Evolutionary conservation across 2,797 vertebrate genomes (phyloP), one percentile per base, ranked within the genome.

Genomic region (Etheostoma perlongum): DNA sequence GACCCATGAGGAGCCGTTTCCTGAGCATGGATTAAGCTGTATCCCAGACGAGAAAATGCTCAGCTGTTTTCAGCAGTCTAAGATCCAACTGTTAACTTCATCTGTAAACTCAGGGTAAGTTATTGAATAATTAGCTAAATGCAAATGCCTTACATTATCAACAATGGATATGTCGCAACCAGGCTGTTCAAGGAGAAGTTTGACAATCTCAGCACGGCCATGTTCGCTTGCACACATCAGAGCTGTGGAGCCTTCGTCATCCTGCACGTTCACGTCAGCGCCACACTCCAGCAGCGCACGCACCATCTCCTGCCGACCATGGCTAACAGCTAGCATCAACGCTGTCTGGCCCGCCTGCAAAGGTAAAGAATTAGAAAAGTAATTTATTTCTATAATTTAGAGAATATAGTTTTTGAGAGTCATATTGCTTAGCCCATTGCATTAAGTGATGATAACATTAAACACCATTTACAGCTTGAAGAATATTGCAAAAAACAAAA

Each of bases 211-310:
- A 0, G 94, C 69, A 0, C 96, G 96, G 18, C 98, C 97, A 0
- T 99, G 98, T 81, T 99, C 97, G 0, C 97, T 98, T 81, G 98
- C 97, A 0, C 98, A 99, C 98, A 99, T 99, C 19, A 99, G 95
- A 0, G 98, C 97, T 0, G 98, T 99, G 0, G 97, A 98, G 33
- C 98, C 98, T 23, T 99, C 98, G 0, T 96, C 97, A 0, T 99
- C 98, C 84, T 98, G 98, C 11, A 96, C 88, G 46, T 99, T 99
- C 4, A 98, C 95, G 0, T 97, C 94, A 0, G 97, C 97, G 0
- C 97, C 97, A 0, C 97, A 97, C 5, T 93, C 89, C 0, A 99
- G 94, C 78, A 99, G 92, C 1, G 96, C 96, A 3, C 93, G 95
- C 72, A 97, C 97, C 97, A 97, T 99, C 92, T 98, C 97, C 91